These are phyloP conservation scores for Apoderus coryli DNA, from an alignment of 2,888 invertebrate genomes.

Conservation along the genomic window DNA sequence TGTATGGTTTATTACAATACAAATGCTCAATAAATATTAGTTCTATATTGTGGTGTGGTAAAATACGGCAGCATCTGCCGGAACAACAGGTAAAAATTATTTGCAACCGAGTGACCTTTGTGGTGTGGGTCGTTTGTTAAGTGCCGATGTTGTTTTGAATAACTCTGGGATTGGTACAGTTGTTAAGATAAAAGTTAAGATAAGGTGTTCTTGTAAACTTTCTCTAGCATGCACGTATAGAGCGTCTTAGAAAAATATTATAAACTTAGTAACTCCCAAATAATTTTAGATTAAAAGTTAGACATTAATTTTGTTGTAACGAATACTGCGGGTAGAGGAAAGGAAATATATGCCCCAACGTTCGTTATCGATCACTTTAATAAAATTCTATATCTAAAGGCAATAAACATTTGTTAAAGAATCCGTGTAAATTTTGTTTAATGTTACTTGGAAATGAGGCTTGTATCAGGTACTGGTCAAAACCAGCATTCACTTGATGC, in stretches of 20 bases:
- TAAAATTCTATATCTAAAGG: constrained; percentile 2
- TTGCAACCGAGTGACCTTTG: constrained; percentile 2
- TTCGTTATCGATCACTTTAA: constrained; percentile 3
- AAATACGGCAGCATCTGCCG: constrained; percentile 1
- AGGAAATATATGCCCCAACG: constrained; percentile 1
- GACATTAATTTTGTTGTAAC: constrained; percentile 1
- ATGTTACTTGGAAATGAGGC: no score
- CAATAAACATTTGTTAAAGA: constrained; percentile 1
- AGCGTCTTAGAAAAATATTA: not conserved
- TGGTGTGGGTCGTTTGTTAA: constrained; percentile 1
- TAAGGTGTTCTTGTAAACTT: constrained; percentile 2
- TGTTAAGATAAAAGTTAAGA: constrained; percentile 2
- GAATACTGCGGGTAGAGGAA: not conserved
- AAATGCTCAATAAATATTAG: no score
- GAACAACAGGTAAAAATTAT: constrained; percentile 2
- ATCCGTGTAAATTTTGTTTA: no score
- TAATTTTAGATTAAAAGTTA: constrained; percentile 2
- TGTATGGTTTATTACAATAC: no score
- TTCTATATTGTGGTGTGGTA: no score
- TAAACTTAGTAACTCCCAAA: not conserved
- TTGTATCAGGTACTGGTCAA: no score
- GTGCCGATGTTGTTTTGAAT: not conserved
- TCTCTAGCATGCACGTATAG: constrained; percentile 3
- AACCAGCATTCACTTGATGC: no score
- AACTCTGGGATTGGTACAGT: constrained; percentile 1